phyloP scores from a whole-genome alignment of 2,888 invertebrate species.

The Lepidonotus clava region DNA sequence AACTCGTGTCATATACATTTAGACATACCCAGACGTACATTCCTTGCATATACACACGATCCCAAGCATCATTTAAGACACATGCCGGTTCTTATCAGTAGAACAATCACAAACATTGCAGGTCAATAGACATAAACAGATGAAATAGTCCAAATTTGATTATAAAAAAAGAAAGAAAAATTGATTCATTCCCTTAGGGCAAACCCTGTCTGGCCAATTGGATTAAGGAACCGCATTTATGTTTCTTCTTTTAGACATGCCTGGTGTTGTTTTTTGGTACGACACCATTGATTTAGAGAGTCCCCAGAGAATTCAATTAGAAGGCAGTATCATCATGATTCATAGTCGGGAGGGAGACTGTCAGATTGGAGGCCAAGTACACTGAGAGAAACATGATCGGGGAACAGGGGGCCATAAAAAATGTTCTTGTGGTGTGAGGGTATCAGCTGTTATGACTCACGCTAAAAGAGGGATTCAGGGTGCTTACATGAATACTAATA shows the following conservation, averaged over 20 bases:
- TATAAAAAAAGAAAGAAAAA: no score
- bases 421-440: neutral
- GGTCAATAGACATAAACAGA: no score
- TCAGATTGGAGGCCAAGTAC: conserved; percentile 11
- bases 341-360: neutral
- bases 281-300: neutral
- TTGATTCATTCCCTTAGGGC: neutral
- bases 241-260: neutral
- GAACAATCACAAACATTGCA: no score
- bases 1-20: no score
- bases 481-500: neutral
- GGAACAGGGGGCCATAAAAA: conserved; percentile 5
- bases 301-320: conserved; percentile 31
- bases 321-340: conserved; percentile 3
- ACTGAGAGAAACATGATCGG: neutral
- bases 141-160: no score
- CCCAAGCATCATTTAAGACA: no score
- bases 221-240: neutral
- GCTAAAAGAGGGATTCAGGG: neutral
- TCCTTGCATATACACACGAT: no score
- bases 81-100: no score
- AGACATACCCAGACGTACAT: no score
- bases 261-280: neutral
- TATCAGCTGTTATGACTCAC: conserved; percentile 19
- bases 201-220: neutral